A percentile compares a stretch with the other conserved stretches of the same genome.
Evolutionary conservation across 2,888 invertebrate genomes (phyloP).

Genomic region (Agonopterix subpropinquella): DNA sequence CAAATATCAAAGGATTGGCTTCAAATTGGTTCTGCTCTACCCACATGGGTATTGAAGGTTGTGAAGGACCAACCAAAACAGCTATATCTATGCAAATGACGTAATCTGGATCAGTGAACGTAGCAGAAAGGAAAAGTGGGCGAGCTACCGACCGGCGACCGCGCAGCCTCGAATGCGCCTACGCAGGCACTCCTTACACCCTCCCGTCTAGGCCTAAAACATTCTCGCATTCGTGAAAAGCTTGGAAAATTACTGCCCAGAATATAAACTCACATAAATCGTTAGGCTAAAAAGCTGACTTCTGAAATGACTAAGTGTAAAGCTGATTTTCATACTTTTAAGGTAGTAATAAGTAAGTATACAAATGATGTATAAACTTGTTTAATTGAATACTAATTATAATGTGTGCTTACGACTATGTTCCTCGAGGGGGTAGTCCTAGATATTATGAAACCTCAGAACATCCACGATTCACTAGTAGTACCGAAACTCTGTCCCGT

Average conservation of each 20-base stretch:
- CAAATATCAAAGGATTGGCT: not conserved
- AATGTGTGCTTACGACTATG: no score
- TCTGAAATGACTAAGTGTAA: no score
- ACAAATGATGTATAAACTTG: no score
- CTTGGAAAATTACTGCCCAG: not conserved
- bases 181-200: conserved; percentile 27
- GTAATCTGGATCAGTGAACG: conserved; percentile 69
- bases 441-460: no score
- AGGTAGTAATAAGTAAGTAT: no score
- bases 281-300: no score
- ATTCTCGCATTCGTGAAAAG: not conserved
- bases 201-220: conserved; percentile 16
- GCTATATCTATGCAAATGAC: conserved; percentile 32
- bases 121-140: conserved; percentile 72
- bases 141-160: conserved; percentile 55
- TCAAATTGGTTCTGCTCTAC: not conserved
- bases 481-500: no score
- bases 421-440: no score
- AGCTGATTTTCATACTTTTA: no score
- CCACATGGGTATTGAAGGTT: not conserved
- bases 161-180: conserved; percentile 35
- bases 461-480: no score
- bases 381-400: no score
- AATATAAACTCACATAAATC: no score
- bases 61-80: conserved; percentile 4